These are phyloP conservation scores for Bombyx mori DNA, from an alignment of 1,140 invertebrate species.

Conservation along the genomic window DNA sequence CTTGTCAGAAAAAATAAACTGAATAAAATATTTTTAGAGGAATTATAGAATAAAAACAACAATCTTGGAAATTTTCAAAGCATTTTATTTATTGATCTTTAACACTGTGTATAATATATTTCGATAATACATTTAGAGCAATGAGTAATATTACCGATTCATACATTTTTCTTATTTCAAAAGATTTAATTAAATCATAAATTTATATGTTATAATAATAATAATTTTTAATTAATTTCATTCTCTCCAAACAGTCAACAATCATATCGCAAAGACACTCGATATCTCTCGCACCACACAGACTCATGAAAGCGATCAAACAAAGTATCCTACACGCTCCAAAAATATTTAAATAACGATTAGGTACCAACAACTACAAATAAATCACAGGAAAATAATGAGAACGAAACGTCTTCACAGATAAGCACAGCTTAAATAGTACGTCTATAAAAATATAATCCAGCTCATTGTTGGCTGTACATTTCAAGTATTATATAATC, in stretches of 20 bases:
- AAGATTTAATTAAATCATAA: constrained; percentile 68
- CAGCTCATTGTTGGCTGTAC: constrained; percentile 47
- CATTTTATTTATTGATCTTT: constrained; percentile 71
- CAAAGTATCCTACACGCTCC: constrained; percentile 14
- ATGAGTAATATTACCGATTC: constrained; percentile 71
- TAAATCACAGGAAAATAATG: constrained; percentile 28
- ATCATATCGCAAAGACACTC: constrained; percentile 29
- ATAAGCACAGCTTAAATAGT: constrained; percentile 54
- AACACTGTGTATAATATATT: constrained; percentile 72
- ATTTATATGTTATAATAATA: constrained; percentile 62
- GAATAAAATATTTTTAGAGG: too few species aligned
- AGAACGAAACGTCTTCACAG: constrained; percentile 61
- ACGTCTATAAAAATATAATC: constrained; percentile 61
- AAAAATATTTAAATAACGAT: background rate
- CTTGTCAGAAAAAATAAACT: too few species aligned
- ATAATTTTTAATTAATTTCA: constrained; percentile 57
- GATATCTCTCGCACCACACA: constrained; percentile 7
- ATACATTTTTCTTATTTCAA: constrained; percentile 68
- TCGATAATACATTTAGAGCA: constrained; percentile 71
- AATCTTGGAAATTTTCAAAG: constrained; percentile 66
- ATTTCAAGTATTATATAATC: constrained; percentile 60
- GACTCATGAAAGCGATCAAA: constrained; percentile 20
- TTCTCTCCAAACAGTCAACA: constrained; percentile 66
- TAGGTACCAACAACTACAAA: too few species aligned
- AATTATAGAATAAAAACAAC: constrained; percentile 31